Evolutionary conservation across 1,140 invertebrate genomes (phyloP), one percentile per base, ranked within the genome.

Genomic region (Bombus superbus): DNA sequence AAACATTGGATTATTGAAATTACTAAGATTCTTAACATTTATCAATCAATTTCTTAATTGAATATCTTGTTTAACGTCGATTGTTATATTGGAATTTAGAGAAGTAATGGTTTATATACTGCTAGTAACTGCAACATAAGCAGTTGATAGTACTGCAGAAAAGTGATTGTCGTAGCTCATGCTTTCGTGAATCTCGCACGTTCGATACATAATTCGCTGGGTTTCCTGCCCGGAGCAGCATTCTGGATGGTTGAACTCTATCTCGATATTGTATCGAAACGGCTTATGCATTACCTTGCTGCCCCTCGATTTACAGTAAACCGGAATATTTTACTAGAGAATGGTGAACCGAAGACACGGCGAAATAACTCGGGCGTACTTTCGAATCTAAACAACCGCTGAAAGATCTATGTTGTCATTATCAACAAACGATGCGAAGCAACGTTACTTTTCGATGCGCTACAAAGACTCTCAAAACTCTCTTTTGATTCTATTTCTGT

Each of bases 251-350:
- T 53, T 75, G 35, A 42, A 57, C 81, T 35, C 81, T 83, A 83
- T 83, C 81, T 83, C 81, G 81, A 83, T 78, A 83, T 83, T 83
- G 74, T 83, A 83, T 83, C 74, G 81, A 78, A 78, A 66, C 81
- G 25, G 53, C 64, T 83, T 83, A 78, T 83, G 81, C 74, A 83
- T 83, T 78, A 66, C 62, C 81, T 77, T 77, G 44, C 81, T 83
- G 62, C 59, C 35, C 42, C 81, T 9, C 74, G 73, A 76, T 78
- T 83, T 83, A 83, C 35, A 40, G 74, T 69, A 83, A 77, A 42
- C 72, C 5, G 44, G 44, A 77, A 77, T 83, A 83, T 76, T 78
- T 77, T 57, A 32, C 81, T 13, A 40, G 42, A 13, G 32, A n/a
- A 66, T 15, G 42, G 62, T 22, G 35, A 42, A 42, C 57, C 77